Evolutionary conservation across 92 coral and sea anemone species (phyloP).

Genomic region (Palythoa grandis): DNA sequence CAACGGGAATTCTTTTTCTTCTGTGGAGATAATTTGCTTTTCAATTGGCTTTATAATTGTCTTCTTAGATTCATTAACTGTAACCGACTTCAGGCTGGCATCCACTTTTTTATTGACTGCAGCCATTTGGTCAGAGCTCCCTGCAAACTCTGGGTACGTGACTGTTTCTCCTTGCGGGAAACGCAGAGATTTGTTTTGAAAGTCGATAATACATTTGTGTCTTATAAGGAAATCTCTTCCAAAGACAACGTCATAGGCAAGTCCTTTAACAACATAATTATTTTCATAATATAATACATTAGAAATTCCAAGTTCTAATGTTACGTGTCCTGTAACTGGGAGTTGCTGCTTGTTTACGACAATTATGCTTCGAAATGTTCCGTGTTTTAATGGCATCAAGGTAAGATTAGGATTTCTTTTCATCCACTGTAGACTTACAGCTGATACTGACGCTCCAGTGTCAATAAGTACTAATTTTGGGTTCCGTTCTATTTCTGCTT

Average conservation of each 20-base stretch:
- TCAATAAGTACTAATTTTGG: slow-evolving; percentile 11
- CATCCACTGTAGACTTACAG: slow-evolving; percentile 7
- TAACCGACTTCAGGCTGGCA: background rate
- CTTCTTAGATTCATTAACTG: background rate
- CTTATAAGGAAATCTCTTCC: slow-evolving; percentile 16
- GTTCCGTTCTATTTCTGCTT: background rate
- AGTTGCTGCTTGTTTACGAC: slow-evolving; percentile 14
- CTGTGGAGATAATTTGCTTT: background rate
- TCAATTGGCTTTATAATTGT: background rate
- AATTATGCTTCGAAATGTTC: slow-evolving; percentile 17
- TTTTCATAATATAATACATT: slow-evolving; percentile 8
- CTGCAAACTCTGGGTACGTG: background rate
- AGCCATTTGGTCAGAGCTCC: background rate
- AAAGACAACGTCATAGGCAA: background rate
- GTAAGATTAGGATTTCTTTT: background rate
- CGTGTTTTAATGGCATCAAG: slow-evolving; percentile 12
- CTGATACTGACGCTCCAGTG: slow-evolving; percentile 12
- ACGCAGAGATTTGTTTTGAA: background rate
- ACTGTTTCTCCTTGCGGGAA: background rate
- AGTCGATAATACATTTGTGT: slow-evolving; percentile 15
- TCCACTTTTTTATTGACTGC: background rate
- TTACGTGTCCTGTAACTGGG: background rate
- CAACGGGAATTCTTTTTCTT: background rate
- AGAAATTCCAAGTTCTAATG: background rate
- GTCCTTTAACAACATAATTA: slow-evolving; percentile 10